phyloP scores from a whole-genome alignment of 2,113 vertebrate species.

The Montifringilla adamsi region DNA sequence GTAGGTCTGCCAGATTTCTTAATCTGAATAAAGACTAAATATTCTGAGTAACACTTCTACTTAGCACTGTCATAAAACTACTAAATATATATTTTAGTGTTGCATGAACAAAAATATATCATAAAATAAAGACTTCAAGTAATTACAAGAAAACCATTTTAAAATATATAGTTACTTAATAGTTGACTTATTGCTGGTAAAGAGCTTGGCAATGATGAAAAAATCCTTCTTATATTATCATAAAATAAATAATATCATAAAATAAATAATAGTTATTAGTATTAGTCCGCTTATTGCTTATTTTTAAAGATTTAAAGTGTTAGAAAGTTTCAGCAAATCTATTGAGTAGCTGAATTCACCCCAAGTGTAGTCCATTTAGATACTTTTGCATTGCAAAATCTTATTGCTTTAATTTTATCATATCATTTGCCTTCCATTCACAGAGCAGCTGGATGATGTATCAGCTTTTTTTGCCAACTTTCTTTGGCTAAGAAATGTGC shows the following conservation, averaged over 20 bases:
- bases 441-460: not conserved
- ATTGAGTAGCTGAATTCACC: not conserved
- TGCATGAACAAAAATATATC: not conserved
- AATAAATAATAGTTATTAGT: not conserved
- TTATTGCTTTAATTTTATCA: not conserved
- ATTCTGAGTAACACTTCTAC: not conserved
- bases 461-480: not conserved
- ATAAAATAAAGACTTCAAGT: not conserved
- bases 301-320: not conserved
- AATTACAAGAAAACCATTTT: not conserved
- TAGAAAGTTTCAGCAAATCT: not conserved
- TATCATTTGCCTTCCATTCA: not conserved
- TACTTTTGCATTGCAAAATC: not conserved
- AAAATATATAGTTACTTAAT: not conserved
- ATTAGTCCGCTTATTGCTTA: not conserved
- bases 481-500: not conserved
- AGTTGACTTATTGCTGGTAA: not conserved
- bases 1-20: not conserved
- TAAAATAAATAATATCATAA: too few relatives aligned
- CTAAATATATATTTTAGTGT: not conserved
- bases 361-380: not conserved
- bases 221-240: not conserved
- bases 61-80: not conserved
- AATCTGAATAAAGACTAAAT: not conserved
- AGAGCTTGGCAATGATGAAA: not conserved